phyloP scores from a whole-genome alignment of 2,113 vertebrate genomes.

The Nansenia antarctica region DNA sequence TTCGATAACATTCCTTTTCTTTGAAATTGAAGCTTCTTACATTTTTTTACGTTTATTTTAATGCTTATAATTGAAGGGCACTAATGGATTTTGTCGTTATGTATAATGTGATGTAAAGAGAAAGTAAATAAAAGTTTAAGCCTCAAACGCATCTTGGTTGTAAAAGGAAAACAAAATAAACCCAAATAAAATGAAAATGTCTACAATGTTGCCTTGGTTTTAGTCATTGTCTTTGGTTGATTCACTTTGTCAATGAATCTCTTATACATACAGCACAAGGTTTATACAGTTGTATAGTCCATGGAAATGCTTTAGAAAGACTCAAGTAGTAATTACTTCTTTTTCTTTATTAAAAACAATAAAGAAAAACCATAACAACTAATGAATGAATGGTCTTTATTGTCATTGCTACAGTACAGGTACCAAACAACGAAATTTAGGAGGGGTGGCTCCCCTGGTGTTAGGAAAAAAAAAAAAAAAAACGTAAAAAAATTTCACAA shows the following conservation, averaged over 20 bases:
- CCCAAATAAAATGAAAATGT: conserved; percentile 50
- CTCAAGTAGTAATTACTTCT: too few species aligned
- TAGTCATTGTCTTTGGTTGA: background rate
- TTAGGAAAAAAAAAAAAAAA: too few species aligned
- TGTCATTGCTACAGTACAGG: too few species aligned
- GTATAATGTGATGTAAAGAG: conserved; percentile 76
- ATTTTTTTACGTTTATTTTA: conserved; percentile 62
- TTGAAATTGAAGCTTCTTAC: conserved; percentile 63
- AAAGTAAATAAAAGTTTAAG: conserved; percentile 66
- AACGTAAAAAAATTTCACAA: too few species aligned
- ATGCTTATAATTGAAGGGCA: conserved; percentile 58
- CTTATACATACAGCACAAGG: too few species aligned
- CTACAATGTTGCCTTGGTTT: background rate
- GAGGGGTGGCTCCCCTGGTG: too few species aligned
- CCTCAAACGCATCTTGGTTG: conserved; percentile 48
- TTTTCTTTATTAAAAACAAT: too few species aligned
- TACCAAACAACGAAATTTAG: too few species aligned
- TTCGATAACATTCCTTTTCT: conserved; percentile 60
- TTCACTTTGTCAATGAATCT: background rate
- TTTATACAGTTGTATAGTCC: too few species aligned
- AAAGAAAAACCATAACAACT: too few species aligned
- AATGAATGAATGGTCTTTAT: too few species aligned
- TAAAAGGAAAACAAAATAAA: conserved; percentile 66
- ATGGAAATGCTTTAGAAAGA: too few species aligned
- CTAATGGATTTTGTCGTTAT: conserved; percentile 60